Percentiles rank a stretch among this genome's conserved stretches.
phyloP scores from a whole-genome alignment of 2,113 vertebrate genomes.

The Sakesphorus luctuosus region DNA sequence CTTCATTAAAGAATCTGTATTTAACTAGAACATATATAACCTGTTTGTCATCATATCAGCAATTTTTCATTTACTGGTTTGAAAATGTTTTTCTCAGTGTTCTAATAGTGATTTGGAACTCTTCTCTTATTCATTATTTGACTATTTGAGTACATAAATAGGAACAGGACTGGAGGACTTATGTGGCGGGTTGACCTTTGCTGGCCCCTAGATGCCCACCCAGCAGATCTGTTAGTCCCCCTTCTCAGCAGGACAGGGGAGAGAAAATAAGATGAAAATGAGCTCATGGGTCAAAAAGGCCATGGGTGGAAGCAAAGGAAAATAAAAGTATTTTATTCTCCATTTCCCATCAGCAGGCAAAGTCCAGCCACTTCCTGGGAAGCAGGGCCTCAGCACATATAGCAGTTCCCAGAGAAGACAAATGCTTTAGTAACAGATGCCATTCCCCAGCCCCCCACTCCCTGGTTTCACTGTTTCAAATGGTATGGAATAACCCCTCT shows the following conservation, averaged over 20 bases:
- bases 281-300: background rate
- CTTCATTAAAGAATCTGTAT: background rate
- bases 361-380: background rate
- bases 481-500: background rate
- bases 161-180: background rate
- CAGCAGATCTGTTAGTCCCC: background rate
- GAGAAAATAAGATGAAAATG: background rate
- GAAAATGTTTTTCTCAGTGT: background rate
- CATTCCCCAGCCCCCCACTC: fast-evolving
- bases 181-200: fast-evolving
- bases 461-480: background rate
- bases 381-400: fast-evolving
- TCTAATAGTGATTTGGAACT: background rate
- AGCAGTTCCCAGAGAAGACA: background rate
- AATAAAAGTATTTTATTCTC: background rate
- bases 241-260: background rate
- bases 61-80: background rate
- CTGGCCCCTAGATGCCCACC: background rate
- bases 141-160: background rate
- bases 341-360: background rate
- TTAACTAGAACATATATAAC: background rate
- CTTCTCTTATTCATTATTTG: background rate
- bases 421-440: background rate
- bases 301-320: background rate
- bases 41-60: background rate